Base-by-base conservation (phyloP, 2,113 vertebrate genomes). In the Excalfactoria chinensis region DNA sequence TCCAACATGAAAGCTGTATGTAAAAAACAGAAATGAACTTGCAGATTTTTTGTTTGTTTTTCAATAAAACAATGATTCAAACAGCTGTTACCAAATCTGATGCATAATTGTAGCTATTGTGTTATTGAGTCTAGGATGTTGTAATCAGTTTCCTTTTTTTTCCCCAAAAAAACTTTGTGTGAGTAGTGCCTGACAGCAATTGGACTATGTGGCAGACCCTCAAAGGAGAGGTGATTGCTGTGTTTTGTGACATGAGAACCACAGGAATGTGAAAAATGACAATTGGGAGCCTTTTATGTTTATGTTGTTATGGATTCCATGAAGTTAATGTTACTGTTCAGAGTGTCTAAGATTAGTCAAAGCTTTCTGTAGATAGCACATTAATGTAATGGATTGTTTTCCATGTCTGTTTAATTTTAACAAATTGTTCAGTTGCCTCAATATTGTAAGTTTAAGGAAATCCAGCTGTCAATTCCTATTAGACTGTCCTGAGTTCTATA, bases 381-480 rank as follows among this genome's bases (percentile, higher is more conserved):
- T 84, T 95, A 93, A 93, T 70, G 79, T 72, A 51, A 92, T 86
- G 43, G 41, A 83, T 94, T 95, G 88, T 93, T 94, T 88, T 71
- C 73, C 76, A 40, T 96, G 93, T 95, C 95, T 95, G 84, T 95
- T 96, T 88, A 90, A 97, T 96, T 97, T 95, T 95, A 97, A 95
- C 93, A 97, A 93, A 92, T 91, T 95, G 80, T 91, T 94, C 69
- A 2, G 72, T 96, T 95, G 93, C 92, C 56, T 95, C 87, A 96
- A 84, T 93, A 90, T 92, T 95, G 85, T 79, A 94, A 93, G 78
- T 97, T 90, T 93, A 94, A 97, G 95, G 95, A 97, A 95, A 95
- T 89, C 91, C 93, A 94, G 90, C 94, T 96, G 88, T 93, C 96
- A 79, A 59, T 93, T 93, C 81, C 85, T 73, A 79, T 77, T 84